Evolutionary conservation across 1,140 invertebrate genomes (phyloP), one percentile per base, ranked within the genome.

Genomic region (Drosophila kurseongensis): DNA sequence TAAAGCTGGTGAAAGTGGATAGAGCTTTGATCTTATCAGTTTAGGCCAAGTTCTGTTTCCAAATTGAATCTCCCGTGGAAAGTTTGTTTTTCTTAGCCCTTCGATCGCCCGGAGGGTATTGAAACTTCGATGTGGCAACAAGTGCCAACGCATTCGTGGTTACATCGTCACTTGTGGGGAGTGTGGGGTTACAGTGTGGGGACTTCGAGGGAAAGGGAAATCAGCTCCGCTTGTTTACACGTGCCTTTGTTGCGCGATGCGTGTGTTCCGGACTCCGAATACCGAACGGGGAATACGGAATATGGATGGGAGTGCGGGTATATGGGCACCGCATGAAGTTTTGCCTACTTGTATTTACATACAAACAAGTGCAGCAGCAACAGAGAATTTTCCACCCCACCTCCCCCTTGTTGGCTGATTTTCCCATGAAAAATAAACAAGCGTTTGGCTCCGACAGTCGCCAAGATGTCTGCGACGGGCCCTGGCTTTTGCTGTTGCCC

Each of bases 351-450:
- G 71, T 86, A 86, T 86, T 86, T 86, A 86, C 82, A 86, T 75
- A 88, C 82, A 86, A 88, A 84, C 80, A 84, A 36, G 57, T 7
- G 57, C 32, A 60, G 47, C 67, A 77, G 62, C 75, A 67, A 62
- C 45, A 78, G 58, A 42, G 55, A 59, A 35, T 60, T 59, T 42
- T 23, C 44, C 41, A 42, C 12, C 40, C 40, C 44, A 8, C 9
- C 12, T 23, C 42, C 50, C 59, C 48, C 29, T 7, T 44, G 55
- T 44, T 41, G 55, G 50, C 80, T 63, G 84, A 86, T 61, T 88
- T 89, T 88, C 79, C 84, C 83, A 88, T 88, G 83, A 89, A 72
- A 88, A 88, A 88, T 88, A 88, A 88, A 88, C 83, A 88, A 61
- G 60, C 79, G 71, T 59, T 51, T 89, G 80, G 57, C 80, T 80